phyloP scores from a whole-genome alignment of 2,797 vertebrate genomes.

The Lerista edwardsae region DNA sequence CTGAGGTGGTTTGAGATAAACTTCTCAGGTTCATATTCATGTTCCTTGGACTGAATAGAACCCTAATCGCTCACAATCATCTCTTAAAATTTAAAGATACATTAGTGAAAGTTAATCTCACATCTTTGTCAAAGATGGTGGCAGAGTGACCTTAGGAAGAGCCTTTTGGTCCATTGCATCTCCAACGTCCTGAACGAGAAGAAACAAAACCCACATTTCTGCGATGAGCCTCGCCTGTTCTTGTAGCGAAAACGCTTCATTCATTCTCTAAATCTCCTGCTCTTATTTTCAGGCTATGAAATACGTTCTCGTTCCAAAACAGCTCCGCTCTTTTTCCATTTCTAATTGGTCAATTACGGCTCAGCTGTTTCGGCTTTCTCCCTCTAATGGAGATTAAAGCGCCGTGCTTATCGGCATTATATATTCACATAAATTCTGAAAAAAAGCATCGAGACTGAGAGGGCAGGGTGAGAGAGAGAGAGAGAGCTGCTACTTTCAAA shows the following conservation, averaged over 20 bases:
- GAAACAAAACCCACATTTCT: background rate
- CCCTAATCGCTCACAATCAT: background rate
- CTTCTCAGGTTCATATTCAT: background rate
- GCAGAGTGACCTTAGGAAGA: conserved; percentile 61
- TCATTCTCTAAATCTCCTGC: background rate
- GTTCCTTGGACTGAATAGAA: background rate
- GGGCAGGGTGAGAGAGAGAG: background rate
- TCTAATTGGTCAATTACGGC: conserved; percentile 36
- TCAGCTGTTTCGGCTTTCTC: conserved; percentile 7
- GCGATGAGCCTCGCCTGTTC: background rate
- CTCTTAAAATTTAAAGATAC: background rate
- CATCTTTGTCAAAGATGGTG: conserved; percentile 70
- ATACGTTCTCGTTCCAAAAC: background rate
- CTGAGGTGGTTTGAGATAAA: background rate
- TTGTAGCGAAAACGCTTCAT: background rate
- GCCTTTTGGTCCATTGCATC: background rate
- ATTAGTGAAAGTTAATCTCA: conserved; percentile 69
- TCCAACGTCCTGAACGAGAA: no score
- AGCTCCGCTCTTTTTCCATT: conserved; percentile 9
- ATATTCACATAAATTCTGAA: conserved; percentile 50
- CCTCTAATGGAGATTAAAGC: conserved; percentile 9
- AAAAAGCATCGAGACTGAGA: background rate
- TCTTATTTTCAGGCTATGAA: background rate
- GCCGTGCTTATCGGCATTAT: conserved; percentile 44
- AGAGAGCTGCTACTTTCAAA: background rate